Evolutionary conservation across 2,113 vertebrate species (phyloP).

Genomic region (Nestor notabilis): DNA sequence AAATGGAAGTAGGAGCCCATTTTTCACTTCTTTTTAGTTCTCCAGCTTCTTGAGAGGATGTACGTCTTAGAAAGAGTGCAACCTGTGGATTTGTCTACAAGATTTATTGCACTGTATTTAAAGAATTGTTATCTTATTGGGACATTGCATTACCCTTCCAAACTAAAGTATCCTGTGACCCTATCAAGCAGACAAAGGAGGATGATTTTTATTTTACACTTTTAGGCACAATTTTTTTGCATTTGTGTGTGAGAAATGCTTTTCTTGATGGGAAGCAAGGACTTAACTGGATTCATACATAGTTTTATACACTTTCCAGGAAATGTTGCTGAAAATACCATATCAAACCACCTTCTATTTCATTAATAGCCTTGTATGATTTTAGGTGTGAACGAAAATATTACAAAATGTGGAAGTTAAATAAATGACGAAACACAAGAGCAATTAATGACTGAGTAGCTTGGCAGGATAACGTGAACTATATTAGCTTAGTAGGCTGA

Average conservation of each 20-base stretch:
- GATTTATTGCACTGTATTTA: background rate
- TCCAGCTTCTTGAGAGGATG: background rate
- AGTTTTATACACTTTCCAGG: background rate
- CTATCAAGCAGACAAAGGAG: background rate
- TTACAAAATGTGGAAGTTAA: conserved; percentile 45
- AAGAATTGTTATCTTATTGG: background rate
- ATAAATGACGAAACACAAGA: conserved; percentile 28
- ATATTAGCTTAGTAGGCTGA: background rate
- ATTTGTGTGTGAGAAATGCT: rapidly evolving
- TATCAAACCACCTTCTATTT: conserved; percentile 24
- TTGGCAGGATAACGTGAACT: conserved; percentile 15
- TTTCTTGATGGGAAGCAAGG: background rate
- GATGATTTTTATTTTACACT: background rate
- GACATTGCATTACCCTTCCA: background rate
- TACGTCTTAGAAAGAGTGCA: background rate
- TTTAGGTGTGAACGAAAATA: conserved; percentile 46
- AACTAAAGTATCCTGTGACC: background rate
- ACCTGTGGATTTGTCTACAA: background rate
- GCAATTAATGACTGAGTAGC: background rate
- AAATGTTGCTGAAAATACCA: conserved; percentile 6
- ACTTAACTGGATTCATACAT: background rate
- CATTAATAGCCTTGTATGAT: conserved; percentile 1
- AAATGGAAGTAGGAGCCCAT: background rate
- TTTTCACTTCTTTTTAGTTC: background rate
- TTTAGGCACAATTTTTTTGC: background rate